phyloP scores from a whole-genome alignment of 1,140 invertebrate species.

The Leptopilina boulardi region DNA sequence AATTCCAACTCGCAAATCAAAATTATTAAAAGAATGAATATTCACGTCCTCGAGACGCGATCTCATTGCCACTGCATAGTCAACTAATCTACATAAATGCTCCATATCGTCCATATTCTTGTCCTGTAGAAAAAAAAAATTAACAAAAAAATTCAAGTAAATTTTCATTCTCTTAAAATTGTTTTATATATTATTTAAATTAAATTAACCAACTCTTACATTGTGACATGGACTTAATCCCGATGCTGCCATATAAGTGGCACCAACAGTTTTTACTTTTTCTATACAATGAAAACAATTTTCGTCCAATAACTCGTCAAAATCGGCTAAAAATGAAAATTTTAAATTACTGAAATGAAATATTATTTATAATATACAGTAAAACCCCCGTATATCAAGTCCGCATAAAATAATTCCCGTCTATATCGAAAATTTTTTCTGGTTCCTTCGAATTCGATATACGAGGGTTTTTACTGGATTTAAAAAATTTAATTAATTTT shows the following conservation, averaged over 20 bases:
- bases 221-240: constrained; percentile 91
- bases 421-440: no score
- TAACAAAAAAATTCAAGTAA: background rate
- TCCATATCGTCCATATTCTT: constrained; percentile 80
- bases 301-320: constrained; percentile 94
- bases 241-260: constrained; percentile 98
- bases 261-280: constrained; percentile 99
- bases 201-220: constrained; percentile 69
- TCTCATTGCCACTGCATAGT: constrained; percentile 95
- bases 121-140: constrained; percentile 65
- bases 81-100: constrained; percentile 90
- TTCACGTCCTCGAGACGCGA: constrained; percentile 94
- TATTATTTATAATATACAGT: no score
- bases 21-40: constrained; percentile 98
- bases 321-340: constrained; percentile 82
- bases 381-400: no score
- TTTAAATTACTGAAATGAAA: constrained; percentile 32
- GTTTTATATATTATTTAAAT: no score
- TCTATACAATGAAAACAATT: constrained; percentile 93
- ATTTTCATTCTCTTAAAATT: background rate
- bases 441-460: no score
- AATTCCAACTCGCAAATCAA: constrained; percentile 95
- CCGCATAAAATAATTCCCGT: no score
- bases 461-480: no score
- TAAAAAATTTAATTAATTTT: no score